Percentiles rank a stretch among this genome's conserved stretches.
These are phyloP conservation scores for Ascaphus truei DNA, from an alignment of 2,113 vertebrate genomes.

Conservation along the genomic window DNA sequence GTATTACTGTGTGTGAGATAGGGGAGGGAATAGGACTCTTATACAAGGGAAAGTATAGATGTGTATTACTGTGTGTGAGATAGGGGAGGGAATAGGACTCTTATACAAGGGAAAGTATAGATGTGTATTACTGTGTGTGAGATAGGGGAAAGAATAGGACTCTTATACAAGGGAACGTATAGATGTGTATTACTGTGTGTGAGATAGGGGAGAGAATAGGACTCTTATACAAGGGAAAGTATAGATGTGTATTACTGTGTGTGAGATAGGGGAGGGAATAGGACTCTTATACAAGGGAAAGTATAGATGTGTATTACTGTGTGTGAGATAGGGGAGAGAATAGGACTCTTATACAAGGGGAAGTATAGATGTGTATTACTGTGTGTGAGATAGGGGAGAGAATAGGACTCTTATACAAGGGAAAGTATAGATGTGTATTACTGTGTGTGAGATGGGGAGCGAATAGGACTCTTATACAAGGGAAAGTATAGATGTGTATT, in stretches of 20 bases:
- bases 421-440: too few species aligned
- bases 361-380: too few species aligned
- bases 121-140: too few species aligned
- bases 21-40: neutral
- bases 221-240: neutral
- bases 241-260: too few species aligned
- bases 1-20: too few species aligned
- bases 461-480: neutral
- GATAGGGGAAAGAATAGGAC: neutral
- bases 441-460: too few species aligned
- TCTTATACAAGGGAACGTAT: neutral
- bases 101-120: neutral
- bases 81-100: neutral
- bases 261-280: conserved; percentile 5
- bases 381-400: too few species aligned
- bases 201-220: neutral
- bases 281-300: neutral
- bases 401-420: neutral
- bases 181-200: too few species aligned
- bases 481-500: too few species aligned
- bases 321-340: too few species aligned
- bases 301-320: too few species aligned
- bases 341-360: neutral
- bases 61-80: too few species aligned
- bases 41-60: neutral